Evolutionary conservation across 2,888 invertebrate species (phyloP), one percentile per base, ranked within the genome.

Genomic region (Rotaria socialis): DNA sequence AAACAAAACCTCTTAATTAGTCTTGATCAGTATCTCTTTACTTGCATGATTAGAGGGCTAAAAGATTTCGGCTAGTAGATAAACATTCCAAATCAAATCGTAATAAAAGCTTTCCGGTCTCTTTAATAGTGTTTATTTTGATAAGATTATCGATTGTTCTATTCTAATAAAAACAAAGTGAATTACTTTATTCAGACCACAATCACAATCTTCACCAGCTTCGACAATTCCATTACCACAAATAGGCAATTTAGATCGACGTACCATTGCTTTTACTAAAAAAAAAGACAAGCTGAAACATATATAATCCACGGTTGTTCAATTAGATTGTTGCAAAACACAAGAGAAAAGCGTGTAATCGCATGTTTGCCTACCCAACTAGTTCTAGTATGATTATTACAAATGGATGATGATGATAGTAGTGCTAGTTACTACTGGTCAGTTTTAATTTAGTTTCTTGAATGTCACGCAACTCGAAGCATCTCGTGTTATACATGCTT

Each of bases 221-320:
- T 75, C 75, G 2, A 75, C 75, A 43, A 75, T 75, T 5, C 75
- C 75, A 75, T 75, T 75, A 43, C 75, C 75, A 47, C 75, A 75
- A 4, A 75, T 43, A 6, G 75, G 16, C 35, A 35, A 8, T 67
- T 67, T 67, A 16, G 67, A 35, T 67, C 67, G 67, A 67, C 67
- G 67, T 67, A 27, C 67, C 67, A 67, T 67, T 67, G 8, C 35
- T 5, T 67, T 27, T 16, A n/a, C 67, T 67, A 35, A 67, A 67
- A 35, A 35, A 67, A 35, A 8, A 60, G 1, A 2, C 2, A 35
- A 35, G 2, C 35, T 2, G 35, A 67, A 16, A 67, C 67, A 27
- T 67, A 35, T 27, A 67, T 67, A 1, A 52, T 52, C 14, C 16
- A 16, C 52, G 16, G 11, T 14, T 67, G 67, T 67, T n/a, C 35